Evolutionary conservation across 2,113 vertebrate genomes (phyloP), one percentile per base, ranked within the genome.

Genomic region (Holacanthus passer): DNA sequence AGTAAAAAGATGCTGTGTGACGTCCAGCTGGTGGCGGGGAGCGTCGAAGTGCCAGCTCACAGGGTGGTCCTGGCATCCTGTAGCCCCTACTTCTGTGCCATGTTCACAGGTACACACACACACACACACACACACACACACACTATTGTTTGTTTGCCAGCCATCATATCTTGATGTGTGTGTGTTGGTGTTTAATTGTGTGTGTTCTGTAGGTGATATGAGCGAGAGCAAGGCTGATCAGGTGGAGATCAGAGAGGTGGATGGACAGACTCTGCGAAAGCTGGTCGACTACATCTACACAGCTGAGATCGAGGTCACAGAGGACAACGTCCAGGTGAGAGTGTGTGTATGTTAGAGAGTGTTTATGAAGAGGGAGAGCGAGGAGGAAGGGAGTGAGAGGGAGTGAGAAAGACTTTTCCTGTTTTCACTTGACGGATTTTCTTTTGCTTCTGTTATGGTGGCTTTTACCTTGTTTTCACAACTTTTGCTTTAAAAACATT

Each of bases 211-310:
- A 99, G 98, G 97, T 69, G 98, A 99, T 89, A 99, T 99, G 98
- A 98, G 96, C 78, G 98, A 99, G 93, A 99, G 98, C 71, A 99
- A 97, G 90, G 98, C 97, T 80, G 95, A 96, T 75, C 96, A 96
- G 93, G 96, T 99, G 67, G 97, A 98, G 94, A 99, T 99, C 87
- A 96, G 97, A 82, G 98, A 98, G 0, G 95, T 99, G 7, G 97
- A 98, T 35, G 97, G 98, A 24, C 96, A 94, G 87, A 98, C 97
- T 0, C 94, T 99, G 80, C 95, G 94, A 62, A 97, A 97, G 87
- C 95, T 99, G 91, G 96, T 99, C 4, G 97, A 99, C 91, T 99
- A 99, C 86, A 98, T 99, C 91, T 99, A 99, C 90, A 98, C 98
- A 0, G 97, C 98, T 0, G 97, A 99, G 93, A 97, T 99, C 0